Evolutionary conservation across 2,888 invertebrate species (phyloP), one percentile per base, ranked within the genome.

Genomic region (Mellilla xanthometata): DNA sequence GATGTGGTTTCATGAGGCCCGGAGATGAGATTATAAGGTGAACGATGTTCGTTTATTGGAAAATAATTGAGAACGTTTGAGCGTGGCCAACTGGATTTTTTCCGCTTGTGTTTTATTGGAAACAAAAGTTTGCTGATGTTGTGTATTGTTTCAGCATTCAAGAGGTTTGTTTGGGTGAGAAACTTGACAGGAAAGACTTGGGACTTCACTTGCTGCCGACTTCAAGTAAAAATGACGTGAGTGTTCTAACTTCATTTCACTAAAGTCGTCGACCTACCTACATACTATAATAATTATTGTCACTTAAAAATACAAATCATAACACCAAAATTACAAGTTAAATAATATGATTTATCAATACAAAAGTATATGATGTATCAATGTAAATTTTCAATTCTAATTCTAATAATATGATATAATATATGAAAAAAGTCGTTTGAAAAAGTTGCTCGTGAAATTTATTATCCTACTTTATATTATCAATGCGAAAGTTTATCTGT

Each of bases 21-120:
- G 83, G 81, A 52, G 86, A 88, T 63, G 86, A 88, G 67, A 81
- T 89, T 61, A 85, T 89, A 79, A 83, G 88, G 89, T 88, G 68
- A 50, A 58, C 57, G 58, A 54, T 63, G 59, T 65, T 67, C 64
- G 56, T 39, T 50, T 53, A 45, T 62, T 62, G 52, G 59, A 65
- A 65, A 62, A 61, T n/a, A n/a, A 60, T 60, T 58, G 58, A 57
- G 39, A 39, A 6, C 30, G 13, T 15, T 63, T 65, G 54, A 60
- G 63, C 73, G 52, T 60, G 64, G 64, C 80, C 80, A 70, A 63
- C 58, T 56, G 57, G 78, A 80, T 72, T 76, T 69, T 58, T 58
- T 62, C 67, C 48, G 61, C 61, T 57, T 42, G 39, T 66, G 47
- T 61, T 58, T 57, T 61, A 51, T 67, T 65, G 52, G 44, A 56